A percentile compares a stretch with the other conserved stretches of the same genome.
Evolutionary conservation across 2,113 vertebrate genomes (phyloP).

Genomic region (Entelurus aequoreus): DNA sequence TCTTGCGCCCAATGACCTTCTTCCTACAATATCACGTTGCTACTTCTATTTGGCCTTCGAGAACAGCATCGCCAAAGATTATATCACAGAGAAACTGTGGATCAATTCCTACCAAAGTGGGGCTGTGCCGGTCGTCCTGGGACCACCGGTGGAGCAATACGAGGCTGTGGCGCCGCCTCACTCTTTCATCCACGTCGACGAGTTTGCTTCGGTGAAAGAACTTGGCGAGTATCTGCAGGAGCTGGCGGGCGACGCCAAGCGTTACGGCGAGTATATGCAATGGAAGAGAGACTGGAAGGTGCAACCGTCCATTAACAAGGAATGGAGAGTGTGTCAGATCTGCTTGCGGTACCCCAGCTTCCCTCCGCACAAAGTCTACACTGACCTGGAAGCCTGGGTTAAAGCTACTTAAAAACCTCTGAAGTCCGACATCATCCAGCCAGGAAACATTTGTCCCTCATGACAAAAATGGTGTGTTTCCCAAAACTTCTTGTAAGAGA

Average conservation of each 20-base stretch:
- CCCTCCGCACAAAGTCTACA: constrained; percentile 64
- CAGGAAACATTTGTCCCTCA: too few species aligned
- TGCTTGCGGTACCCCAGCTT: constrained; percentile 68
- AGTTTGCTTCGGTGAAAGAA: constrained; percentile 74
- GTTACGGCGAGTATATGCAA: constrained; percentile 73
- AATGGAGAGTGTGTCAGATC: constrained; percentile 80
- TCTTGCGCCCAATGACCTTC: constrained; percentile 61
- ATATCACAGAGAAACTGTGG: constrained; percentile 96
- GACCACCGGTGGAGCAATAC: constrained; percentile 75
- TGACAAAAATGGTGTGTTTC: too few species aligned
- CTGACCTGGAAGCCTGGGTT: constrained; percentile 71
- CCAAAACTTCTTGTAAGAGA: too few species aligned
- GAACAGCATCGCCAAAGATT: constrained; percentile 81
- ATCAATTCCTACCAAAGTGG: constrained; percentile 75
- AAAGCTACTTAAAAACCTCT: too few species aligned
- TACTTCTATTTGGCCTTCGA: constrained; percentile 94
- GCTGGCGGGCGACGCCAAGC: constrained; percentile 64
- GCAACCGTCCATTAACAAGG: constrained; percentile 69
- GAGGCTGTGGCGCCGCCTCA: constrained; percentile 74
- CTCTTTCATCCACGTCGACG: constrained; percentile 85
- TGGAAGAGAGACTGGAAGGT: constrained; percentile 74
- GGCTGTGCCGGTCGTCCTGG: constrained; percentile 82
- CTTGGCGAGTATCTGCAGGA: constrained; percentile 72
- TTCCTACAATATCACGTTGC: constrained; percentile 77
- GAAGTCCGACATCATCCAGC: too few species aligned